Base-by-base conservation (phyloP, 2,113 vertebrate species). In the Sminthopsis crassicaudata region DNA sequence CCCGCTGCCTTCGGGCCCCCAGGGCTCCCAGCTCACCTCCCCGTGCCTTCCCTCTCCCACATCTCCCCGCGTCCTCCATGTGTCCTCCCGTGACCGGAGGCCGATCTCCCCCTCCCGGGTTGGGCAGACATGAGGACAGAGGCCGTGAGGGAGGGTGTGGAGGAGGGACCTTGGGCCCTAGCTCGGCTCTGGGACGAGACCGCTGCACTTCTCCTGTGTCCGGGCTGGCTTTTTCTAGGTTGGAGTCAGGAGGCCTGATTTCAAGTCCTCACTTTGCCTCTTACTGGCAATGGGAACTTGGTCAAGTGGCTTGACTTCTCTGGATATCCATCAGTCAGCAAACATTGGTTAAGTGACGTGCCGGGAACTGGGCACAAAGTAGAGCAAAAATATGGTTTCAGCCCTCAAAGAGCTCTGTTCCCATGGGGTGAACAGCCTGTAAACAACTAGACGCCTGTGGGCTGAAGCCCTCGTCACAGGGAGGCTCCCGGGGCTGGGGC, bases 11-110 rank as follows among this genome's bases (percentile, higher is more conserved):
- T 25, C 23, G 9, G 53, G 12, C 27, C 23, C 30, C 36, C 19
- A 0, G 0, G 30, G 11, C 24, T 51, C 48, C 12, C 24, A 1
- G 14, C 6, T 19, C 23, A 9, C 9, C 2, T 22, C 67, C 42
- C 92, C 1, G 8, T 7, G 16, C 7, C 51, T 2, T 24, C 36
- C 90, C 14, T 19, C 26, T 84, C 67, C n/a, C 19, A 8, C 14
- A 6, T 84, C 22, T 76, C 8, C 19, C 67, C 5, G 0, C 2
- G 16, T 23, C 67, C 67, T 84, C 36, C 67, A 22, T 23, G 42
- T 84, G n/a, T 84, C n/a, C 7, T 42, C 19, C 67, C n/a, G 0
- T 42, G 36, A 1, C 67, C 19, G 23, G 19, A 42, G 42, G 67
- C 16, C 36, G 42, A n/a, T 23, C 23, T n/a, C 42, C 8, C 53